Evolutionary conservation across 1,140 invertebrate species (phyloP).

Genomic region (Drosophila obscura): DNA sequence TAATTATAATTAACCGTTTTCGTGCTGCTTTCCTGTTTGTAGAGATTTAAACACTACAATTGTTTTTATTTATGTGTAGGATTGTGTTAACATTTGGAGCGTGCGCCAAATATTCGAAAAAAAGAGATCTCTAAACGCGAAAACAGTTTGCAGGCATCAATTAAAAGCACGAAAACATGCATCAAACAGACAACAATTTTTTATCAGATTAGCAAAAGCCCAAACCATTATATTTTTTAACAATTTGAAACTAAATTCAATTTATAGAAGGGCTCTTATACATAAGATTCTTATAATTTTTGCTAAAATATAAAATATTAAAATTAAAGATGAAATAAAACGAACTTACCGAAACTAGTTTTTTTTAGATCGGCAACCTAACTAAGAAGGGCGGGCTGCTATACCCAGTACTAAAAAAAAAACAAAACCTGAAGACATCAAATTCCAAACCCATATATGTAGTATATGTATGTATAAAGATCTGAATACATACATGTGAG

Average conservation of each 20-base stretch:
- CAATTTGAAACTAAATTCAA: slow-evolving; percentile 64
- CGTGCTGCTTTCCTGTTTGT: slow-evolving; percentile 40
- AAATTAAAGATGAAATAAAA: slow-evolving; percentile 65
- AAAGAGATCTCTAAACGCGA: slow-evolving; percentile 66
- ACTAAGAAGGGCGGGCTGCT: no score
- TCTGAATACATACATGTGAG: no score
- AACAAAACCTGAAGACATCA: no score
- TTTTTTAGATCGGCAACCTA: no score
- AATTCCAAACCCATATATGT: no score
- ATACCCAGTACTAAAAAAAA: no score
- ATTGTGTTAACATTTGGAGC: slow-evolving; percentile 45
- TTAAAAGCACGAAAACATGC: slow-evolving; percentile 5
- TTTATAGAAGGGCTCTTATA: slow-evolving; percentile 66
- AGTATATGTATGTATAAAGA: no score
- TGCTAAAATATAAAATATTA: slow-evolving; percentile 69
- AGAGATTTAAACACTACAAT: slow-evolving; percentile 22
- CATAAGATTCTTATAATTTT: slow-evolving; percentile 72
- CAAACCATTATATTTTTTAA: slow-evolving; percentile 48
- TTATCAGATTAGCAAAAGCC: slow-evolving; percentile 65
- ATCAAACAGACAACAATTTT: slow-evolving; percentile 20
- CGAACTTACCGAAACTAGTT: slow-evolving; percentile 37
- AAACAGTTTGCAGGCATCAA: slow-evolving; percentile 22
- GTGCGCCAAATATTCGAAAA: slow-evolving; percentile 48
- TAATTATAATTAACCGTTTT: slow-evolving; percentile 36
- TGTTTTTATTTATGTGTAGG: slow-evolving; percentile 26